A percentile compares a stretch with the other conserved stretches of the same genome.
Evolutionary conservation across 2,113 vertebrate genomes (phyloP).

Genomic region (Tinamus guttatus): DNA sequence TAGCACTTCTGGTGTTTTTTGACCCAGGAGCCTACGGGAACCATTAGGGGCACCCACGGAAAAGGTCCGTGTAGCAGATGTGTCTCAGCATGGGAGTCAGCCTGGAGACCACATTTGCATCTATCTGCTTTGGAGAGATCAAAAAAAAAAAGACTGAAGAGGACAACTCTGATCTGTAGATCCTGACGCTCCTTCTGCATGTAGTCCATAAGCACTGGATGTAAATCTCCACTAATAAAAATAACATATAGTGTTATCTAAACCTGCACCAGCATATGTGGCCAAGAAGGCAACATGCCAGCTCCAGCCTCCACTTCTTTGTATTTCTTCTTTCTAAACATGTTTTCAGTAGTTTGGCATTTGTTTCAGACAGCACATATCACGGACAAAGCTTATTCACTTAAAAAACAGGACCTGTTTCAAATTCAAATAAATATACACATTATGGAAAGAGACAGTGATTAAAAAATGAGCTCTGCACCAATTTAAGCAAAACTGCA

Average conservation of each 20-base stretch:
- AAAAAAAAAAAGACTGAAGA: neutral
- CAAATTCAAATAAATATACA: neutral
- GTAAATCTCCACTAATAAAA: conserved; percentile 1
- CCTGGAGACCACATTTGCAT: conserved; percentile 17
- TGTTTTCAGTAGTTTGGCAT: neutral
- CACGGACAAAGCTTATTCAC: neutral
- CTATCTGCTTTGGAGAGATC: conserved; percentile 37
- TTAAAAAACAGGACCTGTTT: conserved; percentile 6
- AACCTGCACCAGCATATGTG: conserved; percentile 20
- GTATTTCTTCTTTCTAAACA: neutral
- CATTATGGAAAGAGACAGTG: neutral
- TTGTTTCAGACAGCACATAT: neutral
- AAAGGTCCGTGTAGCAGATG: conserved; percentile 46
- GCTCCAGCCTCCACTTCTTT: neutral
- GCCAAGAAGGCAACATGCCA: conserved; percentile 22
- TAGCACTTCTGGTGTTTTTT: neutral
- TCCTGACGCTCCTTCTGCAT: conserved; percentile 20
- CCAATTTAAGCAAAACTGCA: neutral
- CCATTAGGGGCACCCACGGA: conserved; percentile 5
- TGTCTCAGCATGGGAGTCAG: neutral
- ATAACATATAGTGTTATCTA: neutral
- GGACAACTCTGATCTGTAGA: neutral
- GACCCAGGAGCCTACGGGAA: conserved; percentile 24
- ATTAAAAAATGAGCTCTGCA: neutral
- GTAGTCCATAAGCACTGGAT: neutral